Base-by-base conservation (phyloP, 2,888 invertebrate species). In the Holacanthella duospinosa region DNA sequence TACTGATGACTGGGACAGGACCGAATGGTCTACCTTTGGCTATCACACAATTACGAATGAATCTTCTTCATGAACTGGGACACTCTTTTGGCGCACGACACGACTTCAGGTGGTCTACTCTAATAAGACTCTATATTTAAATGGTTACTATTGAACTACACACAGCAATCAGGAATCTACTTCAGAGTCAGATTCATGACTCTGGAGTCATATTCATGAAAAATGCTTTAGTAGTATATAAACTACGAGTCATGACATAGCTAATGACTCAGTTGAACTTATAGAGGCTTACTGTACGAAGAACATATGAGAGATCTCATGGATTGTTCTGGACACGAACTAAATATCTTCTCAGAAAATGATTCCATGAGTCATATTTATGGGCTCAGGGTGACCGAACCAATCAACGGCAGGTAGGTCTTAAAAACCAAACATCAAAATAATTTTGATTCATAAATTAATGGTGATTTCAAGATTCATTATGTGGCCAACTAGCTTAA, bases 291-390 rank as follows among this genome's bases (percentile, higher is more conserved):
- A 48, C 19, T 4, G 4, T 9, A 4, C 48, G 48, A n/a, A 21
- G 48, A 9, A 9, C 48, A 48, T 4, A 9, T 48, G 21, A 21
- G n/a, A 21, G 19, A 9, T 4, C 21, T 48, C 19, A 9, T 4
- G 4, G 48, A 48, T 16, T 48, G 48, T 48, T 48, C 48, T 48
- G 48, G 48, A 48, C 48, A 48, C n/a, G 48, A 48, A 16, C 48
- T 21, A 48, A 48, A 48, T 4, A 9, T 48, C 12, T 21, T 48
- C n/a, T 21, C 48, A n/a, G 48, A 48, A 4, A 4, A 4, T n/a
- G 48, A 48, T 21, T 6, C 6, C 36, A n/a, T n/a, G n/a, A 48
- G 48, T 4, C 48, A 21, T 4, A 48, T 9, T 21, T 21, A 48
- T 9, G 48, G 19, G 48, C 12, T 48, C 16, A 48, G 48, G 4